Evolutionary conservation across 2,113 vertebrate genomes (phyloP).

Genomic region (Cottus gobio): DNA sequence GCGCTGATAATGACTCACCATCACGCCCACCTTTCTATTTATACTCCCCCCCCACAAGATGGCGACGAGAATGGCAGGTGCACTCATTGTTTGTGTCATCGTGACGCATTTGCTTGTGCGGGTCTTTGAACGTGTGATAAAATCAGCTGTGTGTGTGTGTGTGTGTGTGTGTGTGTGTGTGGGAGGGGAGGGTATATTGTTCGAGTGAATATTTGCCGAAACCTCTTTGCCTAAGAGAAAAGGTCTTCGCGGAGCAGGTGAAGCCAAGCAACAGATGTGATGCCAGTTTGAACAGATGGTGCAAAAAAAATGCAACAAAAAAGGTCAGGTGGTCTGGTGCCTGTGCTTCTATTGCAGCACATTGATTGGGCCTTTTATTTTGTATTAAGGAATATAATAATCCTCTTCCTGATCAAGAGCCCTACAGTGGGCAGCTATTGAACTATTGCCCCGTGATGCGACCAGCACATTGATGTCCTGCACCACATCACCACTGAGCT

Average conservation of each 20-base stretch:
- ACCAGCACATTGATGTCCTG: conserved; percentile 8
- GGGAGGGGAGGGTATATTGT: no score
- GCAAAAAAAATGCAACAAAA: conserved; percentile 52
- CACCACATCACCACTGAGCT: background rate
- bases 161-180: background rate
- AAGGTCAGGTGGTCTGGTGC: conserved; percentile 57
- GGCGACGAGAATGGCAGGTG: conserved; percentile 11
- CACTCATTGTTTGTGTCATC: conserved; percentile 3
- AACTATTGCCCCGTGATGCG: conserved; percentile 37
- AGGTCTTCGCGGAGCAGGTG: conserved; percentile 42
- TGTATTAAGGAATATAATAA: conserved; percentile 44
- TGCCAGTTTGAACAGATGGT: conserved; percentile 63
- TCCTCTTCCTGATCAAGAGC: conserved; percentile 41
- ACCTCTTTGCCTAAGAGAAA: conserved; percentile 19
- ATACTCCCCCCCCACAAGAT: background rate
- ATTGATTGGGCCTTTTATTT: conserved; percentile 42
- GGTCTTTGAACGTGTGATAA: conserved; percentile 19
- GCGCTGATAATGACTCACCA: conserved; percentile 5
- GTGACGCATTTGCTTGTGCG: background rate
- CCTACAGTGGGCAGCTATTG: conserved; percentile 28
- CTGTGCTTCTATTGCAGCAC: conserved; percentile 13
- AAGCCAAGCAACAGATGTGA: conserved; percentile 63
- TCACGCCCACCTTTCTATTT: background rate
- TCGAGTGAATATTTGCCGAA: conserved; percentile 29
- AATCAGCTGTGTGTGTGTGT: conserved; percentile 10